Evolutionary conservation across 2,888 invertebrate species (phyloP).

Genomic region (Trilocha varians): DNA sequence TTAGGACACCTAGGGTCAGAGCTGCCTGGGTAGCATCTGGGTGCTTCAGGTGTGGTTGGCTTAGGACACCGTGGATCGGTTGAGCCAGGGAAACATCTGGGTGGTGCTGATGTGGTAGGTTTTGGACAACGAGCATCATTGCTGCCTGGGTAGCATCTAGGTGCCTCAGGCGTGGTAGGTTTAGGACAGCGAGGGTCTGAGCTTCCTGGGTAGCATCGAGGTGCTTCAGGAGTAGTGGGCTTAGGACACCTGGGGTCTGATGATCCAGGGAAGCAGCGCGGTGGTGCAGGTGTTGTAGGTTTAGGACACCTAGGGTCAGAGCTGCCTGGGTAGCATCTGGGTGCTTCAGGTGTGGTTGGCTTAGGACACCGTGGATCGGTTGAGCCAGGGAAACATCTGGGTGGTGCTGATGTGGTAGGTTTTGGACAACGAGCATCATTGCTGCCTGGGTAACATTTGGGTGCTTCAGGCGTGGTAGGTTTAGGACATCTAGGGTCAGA

Average conservation of each 20-base stretch:
- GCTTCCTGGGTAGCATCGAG: conserved; percentile 13
- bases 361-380: conserved; percentile 39
- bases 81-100: conserved; percentile 8
- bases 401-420: conserved; percentile 25
- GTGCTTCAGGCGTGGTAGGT: conserved; percentile 23
- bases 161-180: conserved; percentile 11
- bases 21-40: conserved; percentile 14
- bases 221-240: conserved; percentile 12
- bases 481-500: conserved; percentile 27
- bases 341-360: conserved; percentile 17
- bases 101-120: conserved; percentile 9
- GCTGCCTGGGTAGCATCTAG: conserved; percentile 12
- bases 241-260: conserved; percentile 31
- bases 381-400: conserved; percentile 30
- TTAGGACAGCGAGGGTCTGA: conserved; percentile 15
- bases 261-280: conserved; percentile 12
- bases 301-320: conserved; percentile 15
- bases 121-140: conserved; percentile 10
- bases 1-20: conserved; percentile 11
- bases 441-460: conserved; percentile 29
- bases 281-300: conserved; percentile 9
- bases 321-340: conserved; percentile 14
- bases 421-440: conserved; percentile 38
- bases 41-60: conserved; percentile 8
- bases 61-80: conserved; percentile 9